Evolutionary conservation across 37 sponge, comb jelly and placozoan species (phyloP).

Genomic region (Spongilla lacustris): DNA sequence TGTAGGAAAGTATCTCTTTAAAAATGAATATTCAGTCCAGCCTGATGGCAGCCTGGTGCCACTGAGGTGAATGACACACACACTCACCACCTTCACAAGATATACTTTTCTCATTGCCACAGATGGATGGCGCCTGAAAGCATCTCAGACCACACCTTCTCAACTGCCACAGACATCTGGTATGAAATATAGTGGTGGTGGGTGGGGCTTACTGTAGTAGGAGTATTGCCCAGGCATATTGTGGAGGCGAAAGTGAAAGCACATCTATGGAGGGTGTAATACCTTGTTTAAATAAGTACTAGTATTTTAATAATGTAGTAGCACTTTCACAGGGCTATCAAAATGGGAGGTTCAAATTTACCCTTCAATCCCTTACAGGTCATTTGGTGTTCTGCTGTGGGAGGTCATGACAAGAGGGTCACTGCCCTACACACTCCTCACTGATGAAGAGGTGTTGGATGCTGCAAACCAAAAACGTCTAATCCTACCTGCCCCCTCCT

Average conservation of each 20-base stretch:
- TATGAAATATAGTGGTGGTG: constrained; percentile 9
- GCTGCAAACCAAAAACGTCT: constrained; percentile 33
- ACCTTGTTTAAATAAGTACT: too few species aligned
- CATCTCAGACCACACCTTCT: constrained; percentile 24
- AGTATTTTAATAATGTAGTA: too few species aligned
- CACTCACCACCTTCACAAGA: not conserved
- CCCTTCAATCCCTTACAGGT: constrained; percentile 31
- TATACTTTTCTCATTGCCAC: not conserved
- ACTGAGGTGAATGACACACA: constrained; percentile 14
- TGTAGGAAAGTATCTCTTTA: constrained; percentile 63
- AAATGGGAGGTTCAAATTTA: not conserved
- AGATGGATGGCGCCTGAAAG: constrained; percentile 83
- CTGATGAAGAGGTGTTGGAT: constrained; percentile 44
- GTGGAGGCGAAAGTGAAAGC: not conserved
- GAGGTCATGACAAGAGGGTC: constrained; percentile 64
- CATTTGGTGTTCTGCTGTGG: constrained; percentile 76
- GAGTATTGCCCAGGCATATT: too few species aligned
- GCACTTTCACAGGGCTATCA: too few species aligned
- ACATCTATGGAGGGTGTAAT: not conserved
- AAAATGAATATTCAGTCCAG: constrained; percentile 75
- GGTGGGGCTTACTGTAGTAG: not conserved
- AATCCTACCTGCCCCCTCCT: constrained; percentile 23
- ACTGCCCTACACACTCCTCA: constrained; percentile 57
- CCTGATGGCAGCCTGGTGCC: constrained; percentile 75
- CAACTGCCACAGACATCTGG: constrained; percentile 47